Evolutionary conservation across 2,113 vertebrate species (phyloP).

Genomic region (Andinoacara biseriatus): DNA sequence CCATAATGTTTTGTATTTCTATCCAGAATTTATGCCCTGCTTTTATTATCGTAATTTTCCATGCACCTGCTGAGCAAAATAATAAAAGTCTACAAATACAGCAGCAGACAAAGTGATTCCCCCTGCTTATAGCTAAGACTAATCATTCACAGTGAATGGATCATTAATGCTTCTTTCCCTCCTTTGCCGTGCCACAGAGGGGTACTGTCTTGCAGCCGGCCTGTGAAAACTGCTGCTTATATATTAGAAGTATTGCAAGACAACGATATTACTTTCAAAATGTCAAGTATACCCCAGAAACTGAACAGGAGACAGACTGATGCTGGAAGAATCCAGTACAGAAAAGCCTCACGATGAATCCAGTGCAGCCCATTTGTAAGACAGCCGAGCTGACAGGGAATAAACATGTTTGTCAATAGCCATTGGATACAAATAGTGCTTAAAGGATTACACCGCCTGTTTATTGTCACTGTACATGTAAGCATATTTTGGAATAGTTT

Average conservation of each 20-base stretch:
- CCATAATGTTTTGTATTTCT: not conserved
- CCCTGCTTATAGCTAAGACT: constrained; percentile 28
- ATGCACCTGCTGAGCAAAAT: not conserved
- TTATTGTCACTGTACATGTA: not conserved
- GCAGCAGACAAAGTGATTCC: constrained; percentile 19
- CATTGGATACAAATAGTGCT: not conserved
- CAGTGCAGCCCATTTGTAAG: not conserved
- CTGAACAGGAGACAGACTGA: constrained; percentile 12
- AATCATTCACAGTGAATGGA: constrained; percentile 25
- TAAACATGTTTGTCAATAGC: constrained; percentile 13
- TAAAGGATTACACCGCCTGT: not conserved
- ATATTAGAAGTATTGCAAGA: not conserved
- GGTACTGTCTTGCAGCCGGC: not conserved
- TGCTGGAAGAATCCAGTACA: not conserved
- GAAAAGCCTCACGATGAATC: not conserved
- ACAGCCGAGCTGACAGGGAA: constrained; percentile 18
- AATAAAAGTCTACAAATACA: not conserved
- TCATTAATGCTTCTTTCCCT: constrained; percentile 13
- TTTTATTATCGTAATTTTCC: not conserved
- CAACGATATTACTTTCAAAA: constrained; percentile 16
- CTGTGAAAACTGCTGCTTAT: constrained; percentile 10
- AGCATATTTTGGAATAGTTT: not conserved
- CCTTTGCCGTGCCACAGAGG: not conserved
- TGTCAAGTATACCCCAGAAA: constrained; percentile 12
- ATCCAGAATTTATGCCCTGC: not conserved